Evolutionary conservation across 2,113 vertebrate species (phyloP).

Genomic region (Cichladusa arquata): DNA sequence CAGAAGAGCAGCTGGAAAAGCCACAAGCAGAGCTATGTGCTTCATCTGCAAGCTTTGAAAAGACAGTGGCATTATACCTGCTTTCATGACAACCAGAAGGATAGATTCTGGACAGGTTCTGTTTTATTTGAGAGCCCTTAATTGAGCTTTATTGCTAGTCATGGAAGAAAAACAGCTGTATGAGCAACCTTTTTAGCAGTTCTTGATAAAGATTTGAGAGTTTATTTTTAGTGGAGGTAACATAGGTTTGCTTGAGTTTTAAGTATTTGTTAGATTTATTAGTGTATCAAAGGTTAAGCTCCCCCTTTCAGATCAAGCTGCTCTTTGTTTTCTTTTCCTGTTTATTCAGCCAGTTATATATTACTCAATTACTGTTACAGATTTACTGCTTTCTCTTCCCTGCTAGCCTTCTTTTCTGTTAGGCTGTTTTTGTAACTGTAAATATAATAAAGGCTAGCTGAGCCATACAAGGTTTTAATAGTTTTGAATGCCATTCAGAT

Average conservation of each 20-base stretch:
- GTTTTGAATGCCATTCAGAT: neutral
- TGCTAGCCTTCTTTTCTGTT: neutral
- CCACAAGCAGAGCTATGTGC: neutral
- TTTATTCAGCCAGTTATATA: conserved; percentile 65
- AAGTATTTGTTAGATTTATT: conserved; percentile 47
- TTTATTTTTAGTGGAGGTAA: neutral
- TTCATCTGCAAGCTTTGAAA: conserved; percentile 29
- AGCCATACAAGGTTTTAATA: neutral
- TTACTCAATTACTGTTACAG: conserved; percentile 62
- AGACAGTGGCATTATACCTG: neutral
- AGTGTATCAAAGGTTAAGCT: conserved; percentile 67
- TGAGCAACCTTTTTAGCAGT: neutral
- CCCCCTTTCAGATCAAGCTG: conserved; percentile 39
- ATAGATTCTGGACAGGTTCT: neutral
- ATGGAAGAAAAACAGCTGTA: neutral
- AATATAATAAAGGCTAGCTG: neutral
- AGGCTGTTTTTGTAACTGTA: neutral
- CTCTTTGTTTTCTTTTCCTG: conserved; percentile 63
- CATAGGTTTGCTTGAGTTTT: neutral
- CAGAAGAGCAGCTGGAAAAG: neutral
- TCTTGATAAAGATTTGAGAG: conserved; percentile 2
- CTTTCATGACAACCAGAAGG: neutral
- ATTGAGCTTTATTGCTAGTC: neutral
- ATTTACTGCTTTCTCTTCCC: conserved; percentile 43
- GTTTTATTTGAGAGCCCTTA: neutral